Evolutionary conservation across 1,140 invertebrate genomes (phyloP).

Genomic region (Gonioctena quinquepunctata): DNA sequence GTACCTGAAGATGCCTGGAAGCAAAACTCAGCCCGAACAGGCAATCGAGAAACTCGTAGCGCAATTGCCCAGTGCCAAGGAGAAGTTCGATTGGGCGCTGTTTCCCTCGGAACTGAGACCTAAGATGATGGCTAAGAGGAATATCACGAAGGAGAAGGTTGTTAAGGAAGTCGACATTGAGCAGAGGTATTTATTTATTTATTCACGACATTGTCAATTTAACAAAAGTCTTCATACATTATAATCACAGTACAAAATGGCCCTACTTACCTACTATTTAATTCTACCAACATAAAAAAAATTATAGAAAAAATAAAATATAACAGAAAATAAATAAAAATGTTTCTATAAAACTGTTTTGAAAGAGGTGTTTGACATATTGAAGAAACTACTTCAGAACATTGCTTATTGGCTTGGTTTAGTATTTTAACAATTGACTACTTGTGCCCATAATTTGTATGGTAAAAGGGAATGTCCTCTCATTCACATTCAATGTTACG

Average conservation of each 20-base stretch:
- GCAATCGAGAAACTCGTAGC: conserved; percentile 69
- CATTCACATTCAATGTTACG: too few relatives aligned
- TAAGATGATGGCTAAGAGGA: conserved; percentile 53
- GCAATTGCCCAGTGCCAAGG: conserved; percentile 52
- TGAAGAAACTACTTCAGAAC: too few relatives aligned
- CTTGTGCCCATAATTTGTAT: too few relatives aligned
- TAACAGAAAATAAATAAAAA: not conserved
- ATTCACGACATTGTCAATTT: too few relatives aligned
- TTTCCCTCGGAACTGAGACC: conserved; percentile 63
- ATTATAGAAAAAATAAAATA: not conserved
- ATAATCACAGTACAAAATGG: not conserved
- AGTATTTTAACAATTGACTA: too few relatives aligned
- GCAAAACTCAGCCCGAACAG: conserved; percentile 62
- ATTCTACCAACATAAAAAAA: too few relatives aligned
- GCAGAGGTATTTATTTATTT: conserved; percentile 36
- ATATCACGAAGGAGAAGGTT: not conserved
- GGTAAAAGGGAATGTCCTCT: too few relatives aligned
- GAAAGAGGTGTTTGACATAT: too few relatives aligned
- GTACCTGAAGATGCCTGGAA: conserved; percentile 53
- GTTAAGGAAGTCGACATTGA: conserved; percentile 54
- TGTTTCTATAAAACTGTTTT: too few relatives aligned
- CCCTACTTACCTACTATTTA: too few relatives aligned
- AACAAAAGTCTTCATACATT: too few relatives aligned
- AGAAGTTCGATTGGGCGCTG: conserved; percentile 61
- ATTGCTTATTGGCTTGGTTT: too few relatives aligned